Conservation (phyloP, 2,113 vertebrate species). For the Atractosteus spatula region DNA sequence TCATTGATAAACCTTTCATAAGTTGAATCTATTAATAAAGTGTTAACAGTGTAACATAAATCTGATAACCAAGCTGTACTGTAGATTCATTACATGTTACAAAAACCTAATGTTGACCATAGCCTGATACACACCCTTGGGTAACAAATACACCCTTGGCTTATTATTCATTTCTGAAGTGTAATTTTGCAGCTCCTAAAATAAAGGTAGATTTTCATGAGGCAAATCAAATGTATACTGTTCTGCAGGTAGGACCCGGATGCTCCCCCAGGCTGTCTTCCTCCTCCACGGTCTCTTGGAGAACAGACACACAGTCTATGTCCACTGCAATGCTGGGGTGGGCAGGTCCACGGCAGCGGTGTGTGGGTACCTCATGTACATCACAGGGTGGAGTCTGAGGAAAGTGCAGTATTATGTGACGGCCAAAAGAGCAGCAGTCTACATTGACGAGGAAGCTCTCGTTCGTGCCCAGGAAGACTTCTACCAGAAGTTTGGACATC, state of each 20-base stretch:
- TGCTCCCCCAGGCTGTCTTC: slow-evolving; percentile 93
- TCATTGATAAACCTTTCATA: no score
- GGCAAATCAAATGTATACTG: not conserved
- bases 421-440: slow-evolving; percentile 79
- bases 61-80: no score
- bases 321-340: slow-evolving; percentile 94
- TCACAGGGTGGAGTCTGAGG: slow-evolving; percentile 82
- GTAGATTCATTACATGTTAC: no score
- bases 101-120: no score
- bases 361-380: slow-evolving; percentile 86
- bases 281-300: slow-evolving; percentile 85
- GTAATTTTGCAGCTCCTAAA: no score
- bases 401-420: slow-evolving; percentile 88
- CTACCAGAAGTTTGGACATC: slow-evolving; percentile 79
- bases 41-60: no score
- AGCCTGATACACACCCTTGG: no score
- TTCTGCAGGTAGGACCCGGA: slow-evolving; percentile 77
- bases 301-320: slow-evolving; percentile 87
- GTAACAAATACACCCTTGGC: no score
- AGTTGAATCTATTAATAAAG: no score
- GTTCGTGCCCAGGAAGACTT: slow-evolving; percentile 79
- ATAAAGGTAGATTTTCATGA: no score
- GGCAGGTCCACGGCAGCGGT: slow-evolving; percentile 87
- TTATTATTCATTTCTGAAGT: no score
- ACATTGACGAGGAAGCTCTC: slow-evolving; percentile 90